Evolutionary conservation across 2,113 vertebrate species (phyloP), one percentile per base, ranked within the genome.

Genomic region (Serilophus lunatus): DNA sequence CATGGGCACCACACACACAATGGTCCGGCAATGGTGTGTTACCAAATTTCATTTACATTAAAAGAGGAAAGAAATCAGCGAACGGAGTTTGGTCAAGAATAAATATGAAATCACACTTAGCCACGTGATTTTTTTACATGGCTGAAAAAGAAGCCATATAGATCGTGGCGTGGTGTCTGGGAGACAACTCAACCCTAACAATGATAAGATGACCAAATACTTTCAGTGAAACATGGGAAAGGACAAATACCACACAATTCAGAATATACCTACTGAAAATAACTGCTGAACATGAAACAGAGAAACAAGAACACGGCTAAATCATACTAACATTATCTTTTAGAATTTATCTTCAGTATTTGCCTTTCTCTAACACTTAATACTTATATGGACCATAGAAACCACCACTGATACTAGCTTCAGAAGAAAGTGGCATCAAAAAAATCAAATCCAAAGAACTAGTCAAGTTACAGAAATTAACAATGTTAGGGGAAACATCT

Each of bases 21-120:
- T 8, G 25, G 53, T 28, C 29, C 31, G 53, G 49, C 22, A 59
- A 64, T 0, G 0, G 14, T 38, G n/a, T 45, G 38, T 28, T 13
- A 50, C 26, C 15, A 65, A 54, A 40, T 54, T 76, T 33, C 29
- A 42, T 22, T 90, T 38, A 78, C 11, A 19, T 33, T 47, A 40
- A 57, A 79, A 4, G 69, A 61, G 77, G 0, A 86, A 78, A 47
- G 10, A 59, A 36, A 75, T 51, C 33, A 63, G 10, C 29, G 16
- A 47, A n/a, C 28, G 20, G 29, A 76, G 26, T 42, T 71, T 0
- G 0, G 18, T 40, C 20, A 84, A 63, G 28, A 80, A 49, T 33
- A 69, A 75, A 40, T 35, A 57, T 3, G 13, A 64, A 78, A 29
- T 66, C 50, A 53, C 29, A 29, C n/a, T 42, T 42, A 42, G 40